Conservation (phyloP, 2,888 invertebrate genomes). For the Scaptomyza polygonia region DNA sequence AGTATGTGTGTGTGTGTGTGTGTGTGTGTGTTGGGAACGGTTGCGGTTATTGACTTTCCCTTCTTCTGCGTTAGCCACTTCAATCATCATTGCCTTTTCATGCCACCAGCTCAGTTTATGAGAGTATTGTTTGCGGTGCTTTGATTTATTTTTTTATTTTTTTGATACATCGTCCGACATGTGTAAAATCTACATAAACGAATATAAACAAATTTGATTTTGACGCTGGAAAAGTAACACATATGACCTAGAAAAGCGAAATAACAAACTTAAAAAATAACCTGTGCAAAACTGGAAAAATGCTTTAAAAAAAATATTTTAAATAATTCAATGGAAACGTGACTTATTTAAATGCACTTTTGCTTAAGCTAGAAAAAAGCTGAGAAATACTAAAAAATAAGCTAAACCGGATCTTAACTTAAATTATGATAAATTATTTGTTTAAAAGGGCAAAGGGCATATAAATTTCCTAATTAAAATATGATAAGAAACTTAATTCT, state of each 20-base stretch:
- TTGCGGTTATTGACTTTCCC: conserved; percentile 65
- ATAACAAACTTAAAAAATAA: neutral
- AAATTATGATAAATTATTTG: too few species aligned
- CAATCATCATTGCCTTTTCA: conserved; percentile 26
- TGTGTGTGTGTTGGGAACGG: conserved; percentile 38
- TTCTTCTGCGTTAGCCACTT: conserved; percentile 25
- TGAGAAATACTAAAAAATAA: too few species aligned
- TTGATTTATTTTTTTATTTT: conserved; percentile 12
- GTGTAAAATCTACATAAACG: conserved; percentile 28
- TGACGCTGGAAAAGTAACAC: conserved; percentile 14
- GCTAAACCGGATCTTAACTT: too few species aligned
- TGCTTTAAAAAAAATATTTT: too few species aligned
- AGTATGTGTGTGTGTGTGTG: conserved; percentile 15
- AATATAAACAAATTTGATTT: conserved; percentile 62
- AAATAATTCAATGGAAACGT: too few species aligned
- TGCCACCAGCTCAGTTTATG: conserved; percentile 14
- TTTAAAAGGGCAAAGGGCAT: too few species aligned
- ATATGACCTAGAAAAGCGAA: neutral
- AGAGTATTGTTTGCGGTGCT: conserved; percentile 25
- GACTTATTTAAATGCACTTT: too few species aligned
- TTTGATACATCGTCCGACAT: conserved; percentile 22
- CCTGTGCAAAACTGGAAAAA: neutral
- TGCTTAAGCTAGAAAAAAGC: too few species aligned
- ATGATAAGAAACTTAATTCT: too few species aligned
- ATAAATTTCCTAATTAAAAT: too few species aligned